Percentiles rank a stretch among this genome's conserved stretches.
Conservation (phyloP, 1,140 invertebrate genomes). For the Diuraphis noxia region DNA sequence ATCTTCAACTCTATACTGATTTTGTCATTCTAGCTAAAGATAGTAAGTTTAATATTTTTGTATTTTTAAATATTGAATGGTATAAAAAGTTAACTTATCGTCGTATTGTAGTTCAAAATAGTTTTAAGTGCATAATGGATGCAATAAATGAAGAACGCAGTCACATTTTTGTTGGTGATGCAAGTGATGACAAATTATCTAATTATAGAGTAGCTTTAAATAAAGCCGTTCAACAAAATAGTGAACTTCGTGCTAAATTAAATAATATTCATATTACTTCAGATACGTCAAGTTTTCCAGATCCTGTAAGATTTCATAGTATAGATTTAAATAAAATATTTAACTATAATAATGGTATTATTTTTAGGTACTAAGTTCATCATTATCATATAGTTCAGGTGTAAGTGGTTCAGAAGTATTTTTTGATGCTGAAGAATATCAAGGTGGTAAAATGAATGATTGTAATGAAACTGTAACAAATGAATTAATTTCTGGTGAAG, state of each 20-base stretch:
- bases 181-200: constrained; percentile 28
- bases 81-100: neutral
- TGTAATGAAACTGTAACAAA: constrained; percentile 42
- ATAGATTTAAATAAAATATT: neutral
- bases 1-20: constrained; percentile 60
- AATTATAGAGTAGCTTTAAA: constrained; percentile 41
- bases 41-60: constrained; percentile 59
- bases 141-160: constrained; percentile 69
- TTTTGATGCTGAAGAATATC: constrained; percentile 77
- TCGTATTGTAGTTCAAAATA: constrained; percentile 62
- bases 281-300: constrained; percentile 65
- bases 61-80: neutral
- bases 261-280: constrained; percentile 70
- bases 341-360: neutral
- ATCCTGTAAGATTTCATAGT: constrained; percentile 60
- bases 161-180: constrained; percentile 60
- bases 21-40: constrained; percentile 72
- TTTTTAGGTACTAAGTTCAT: constrained; percentile 63
- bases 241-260: constrained; percentile 70
- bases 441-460: constrained; percentile 53
- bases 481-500: constrained; percentile 47
- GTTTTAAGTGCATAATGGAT: constrained; percentile 63
- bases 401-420: constrained; percentile 78
- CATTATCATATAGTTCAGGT: constrained; percentile 74
- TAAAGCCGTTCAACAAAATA: constrained; percentile 74